phyloP scores from a whole-genome alignment of 2,113 vertebrate species.

The Verasper variegatus region DNA sequence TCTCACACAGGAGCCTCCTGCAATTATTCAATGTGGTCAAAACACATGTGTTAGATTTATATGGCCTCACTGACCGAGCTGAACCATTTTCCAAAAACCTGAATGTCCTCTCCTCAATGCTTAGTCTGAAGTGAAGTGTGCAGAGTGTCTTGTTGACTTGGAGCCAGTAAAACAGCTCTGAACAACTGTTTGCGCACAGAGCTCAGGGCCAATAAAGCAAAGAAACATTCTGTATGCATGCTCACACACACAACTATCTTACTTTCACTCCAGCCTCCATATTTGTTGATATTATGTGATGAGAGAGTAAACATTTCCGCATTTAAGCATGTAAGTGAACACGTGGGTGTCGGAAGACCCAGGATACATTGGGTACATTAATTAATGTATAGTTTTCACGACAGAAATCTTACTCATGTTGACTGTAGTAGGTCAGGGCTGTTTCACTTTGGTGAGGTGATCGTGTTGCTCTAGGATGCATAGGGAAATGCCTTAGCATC shows the following conservation, averaged over 20 bases:
- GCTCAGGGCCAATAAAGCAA: not conserved
- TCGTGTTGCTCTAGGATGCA: conserved; percentile 57
- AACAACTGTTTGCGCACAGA: conserved; percentile 15
- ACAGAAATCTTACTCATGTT: not conserved
- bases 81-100: conserved; percentile 11
- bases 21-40: conserved; percentile 18
- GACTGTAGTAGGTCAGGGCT: conserved; percentile 19
- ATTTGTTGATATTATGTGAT: conserved; percentile 18
- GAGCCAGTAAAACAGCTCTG: conserved; percentile 12
- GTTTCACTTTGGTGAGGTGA: conserved; percentile 18
- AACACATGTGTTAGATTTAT: conserved; percentile 30
- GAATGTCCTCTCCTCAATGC: conserved; percentile 15
- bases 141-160: conserved; percentile 13
- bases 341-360: not conserved
- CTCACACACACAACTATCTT: not conserved
- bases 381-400: not conserved
- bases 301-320: not conserved
- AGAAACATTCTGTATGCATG: too few relatives aligned
- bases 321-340: not conserved
- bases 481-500: conserved; percentile 18
- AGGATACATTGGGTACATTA: not conserved
- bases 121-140: conserved; percentile 17
- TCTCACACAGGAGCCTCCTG: conserved; percentile 6
- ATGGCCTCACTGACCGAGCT: conserved; percentile 23
- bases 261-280: conserved; percentile 7